Evolutionary conservation across 2,113 vertebrate genomes (phyloP).

Genomic region (Chloroceryle aenea): DNA sequence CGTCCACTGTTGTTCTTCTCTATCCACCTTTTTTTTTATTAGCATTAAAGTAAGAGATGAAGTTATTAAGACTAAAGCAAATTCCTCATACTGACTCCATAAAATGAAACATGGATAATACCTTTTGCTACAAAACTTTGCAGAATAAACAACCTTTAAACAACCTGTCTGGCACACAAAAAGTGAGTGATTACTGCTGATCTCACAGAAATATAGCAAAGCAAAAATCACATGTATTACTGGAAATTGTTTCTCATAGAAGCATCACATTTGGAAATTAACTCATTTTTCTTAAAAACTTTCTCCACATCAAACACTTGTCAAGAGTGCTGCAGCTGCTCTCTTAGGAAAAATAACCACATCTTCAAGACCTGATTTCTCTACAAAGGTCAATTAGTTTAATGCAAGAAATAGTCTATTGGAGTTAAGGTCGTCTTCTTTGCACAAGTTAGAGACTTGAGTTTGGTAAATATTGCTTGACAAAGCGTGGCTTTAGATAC

Average conservation of each 20-base stretch:
- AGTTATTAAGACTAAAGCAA: background rate
- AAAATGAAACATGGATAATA: background rate
- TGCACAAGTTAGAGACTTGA: background rate
- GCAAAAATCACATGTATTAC: background rate
- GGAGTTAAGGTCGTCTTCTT: background rate
- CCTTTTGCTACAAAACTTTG: background rate
- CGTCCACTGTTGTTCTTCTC: background rate
- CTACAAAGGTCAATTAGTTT: slow-evolving; percentile 24
- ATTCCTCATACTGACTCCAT: background rate
- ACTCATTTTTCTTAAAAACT: background rate
- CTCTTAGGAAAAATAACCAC: background rate
- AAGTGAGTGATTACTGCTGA: background rate
- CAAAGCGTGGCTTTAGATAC: background rate
- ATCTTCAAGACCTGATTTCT: slow-evolving; percentile 13
- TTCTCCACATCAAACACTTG: background rate
- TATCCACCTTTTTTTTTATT: background rate
- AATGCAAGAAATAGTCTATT: background rate
- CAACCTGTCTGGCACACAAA: background rate
- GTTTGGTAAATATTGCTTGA: background rate
- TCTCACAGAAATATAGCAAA: background rate
- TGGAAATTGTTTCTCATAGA: background rate
- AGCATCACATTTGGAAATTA: slow-evolving; percentile 2
- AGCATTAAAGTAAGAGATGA: background rate
- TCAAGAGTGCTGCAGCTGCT: background rate
- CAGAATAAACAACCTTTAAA: background rate